Evolutionary conservation across 2,113 vertebrate genomes (phyloP), one percentile per base, ranked within the genome.

Genomic region (rat (Rattus norvegicus)): DNA sequence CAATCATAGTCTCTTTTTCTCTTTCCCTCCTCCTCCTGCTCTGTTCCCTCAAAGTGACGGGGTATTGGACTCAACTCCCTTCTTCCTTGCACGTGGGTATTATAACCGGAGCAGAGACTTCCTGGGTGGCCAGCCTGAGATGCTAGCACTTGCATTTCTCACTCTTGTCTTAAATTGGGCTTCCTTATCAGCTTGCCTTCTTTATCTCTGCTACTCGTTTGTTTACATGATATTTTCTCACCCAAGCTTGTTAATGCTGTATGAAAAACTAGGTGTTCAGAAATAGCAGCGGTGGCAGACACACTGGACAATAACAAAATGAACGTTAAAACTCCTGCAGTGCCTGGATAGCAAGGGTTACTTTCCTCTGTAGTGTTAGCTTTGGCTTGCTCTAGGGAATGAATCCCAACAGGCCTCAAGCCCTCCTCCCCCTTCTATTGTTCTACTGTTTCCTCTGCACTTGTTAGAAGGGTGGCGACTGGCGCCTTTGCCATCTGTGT

Each of bases 361-460:
- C 83, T 91, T 84, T 92, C 5, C 26, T 93, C 54, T 77, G 39
- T 24, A 77, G 36, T 1, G 85, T 7, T 19, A 54, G 10, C 36
- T 59, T 77, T 72, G 52, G 36, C 85, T 96, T 54, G 79, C 87
- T 67, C 30, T 72, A 47, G 85, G 24, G 83, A 88, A 2, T 33
- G 54, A 49, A n/a, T 95, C 89, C 59, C 95, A 86, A 26, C n/a
- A 93, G 93, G 83, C 20, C 12, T 86, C 61, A 4, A 11, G 30
- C 11, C 28, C 17, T 65, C 28, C 59, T 43, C 43, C 76, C 28
- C 93, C 52, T 95, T n/a, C n/a, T 69, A 63, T 92, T 95, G 77
- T 90, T 92, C 61, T 89, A 1, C 70, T 97, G 94, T 93, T 94
- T 93, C 59, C 26, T 84, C 94, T 39, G 33, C 28, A 28, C 39